Evolutionary conservation across 2,888 invertebrate genomes (phyloP), one percentile per base, ranked within the genome.

Genomic region (Lasioglossum leucozonium): DNA sequence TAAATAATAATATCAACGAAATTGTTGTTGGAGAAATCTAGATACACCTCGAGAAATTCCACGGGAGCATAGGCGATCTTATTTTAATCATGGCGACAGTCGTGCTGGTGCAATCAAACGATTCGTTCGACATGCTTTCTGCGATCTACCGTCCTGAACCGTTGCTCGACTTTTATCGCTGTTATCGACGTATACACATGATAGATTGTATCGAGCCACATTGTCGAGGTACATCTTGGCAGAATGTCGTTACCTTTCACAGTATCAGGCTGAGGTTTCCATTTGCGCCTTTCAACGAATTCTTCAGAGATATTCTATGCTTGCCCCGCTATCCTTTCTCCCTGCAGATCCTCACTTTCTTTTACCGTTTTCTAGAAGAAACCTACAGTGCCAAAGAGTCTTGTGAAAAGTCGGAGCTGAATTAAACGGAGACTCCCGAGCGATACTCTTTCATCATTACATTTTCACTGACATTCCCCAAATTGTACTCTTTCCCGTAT

Each of bases 211-310:
- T 89, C 90, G 84, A 72, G 81, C 75, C 82, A 85, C 85, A 87
- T 83, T 89, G 85, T 84, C 87, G 86, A 74, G 85, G 84, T 84
- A 86, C 82, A 91, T 89, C 89, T 87, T 86, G 88, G 87, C 81
- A 85, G 85, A 91, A 90, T 91, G 91, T 91, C 91, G 91, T 90
- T 91, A 91, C 91, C 80, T 91, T 88, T 91, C 90, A 87, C 89
- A 81, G 83, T 87, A 87, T 86, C 85, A 86, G 82, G 82, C 80
- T 89, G 86, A 90, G 91, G 87, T 89, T 88, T 91, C 91, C 89
- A 91, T 91, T 91, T 91, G 91, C 85, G 87, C 91, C 87, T 89
- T 89, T 89, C 90, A 88, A 85, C 87, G 87, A 91, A 90, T 90
- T 90, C 89, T 85, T 58, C 72, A 2, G 62, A 73, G 80, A 85